Conservation (phyloP, 1,140 invertebrate species). For the Drosophila nikananu region DNA sequence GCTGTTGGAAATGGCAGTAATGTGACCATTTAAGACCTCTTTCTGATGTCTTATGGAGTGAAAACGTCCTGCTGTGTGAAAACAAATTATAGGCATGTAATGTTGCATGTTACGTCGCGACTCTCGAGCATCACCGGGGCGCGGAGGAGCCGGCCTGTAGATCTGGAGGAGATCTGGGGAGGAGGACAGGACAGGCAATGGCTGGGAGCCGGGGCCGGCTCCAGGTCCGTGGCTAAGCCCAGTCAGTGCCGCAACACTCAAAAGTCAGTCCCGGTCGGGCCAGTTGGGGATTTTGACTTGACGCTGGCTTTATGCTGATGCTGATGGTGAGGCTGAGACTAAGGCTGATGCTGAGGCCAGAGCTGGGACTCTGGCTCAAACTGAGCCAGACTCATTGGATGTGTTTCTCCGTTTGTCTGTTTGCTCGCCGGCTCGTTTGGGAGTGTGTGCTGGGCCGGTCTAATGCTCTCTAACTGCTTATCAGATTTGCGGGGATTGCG, state of each 20-base stretch:
- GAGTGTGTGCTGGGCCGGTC: constrained; percentile 57
- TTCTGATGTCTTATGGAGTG: constrained; percentile 85
- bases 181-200: constrained; percentile 15
- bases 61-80: constrained; percentile 85
- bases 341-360: constrained; percentile 11
- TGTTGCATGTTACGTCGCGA: constrained; percentile 83
- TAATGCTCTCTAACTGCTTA: constrained; percentile 80
- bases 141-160: constrained; percentile 12
- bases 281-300: constrained; percentile 66
- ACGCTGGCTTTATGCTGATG: constrained; percentile 63
- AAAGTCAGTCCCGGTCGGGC: constrained; percentile 66
- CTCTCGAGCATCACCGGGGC: constrained; percentile 45
- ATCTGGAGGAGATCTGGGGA: constrained; percentile 11
- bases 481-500: constrained; percentile 78
- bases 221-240: constrained; percentile 53
- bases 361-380: constrained; percentile 25
- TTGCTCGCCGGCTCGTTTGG: constrained; percentile 30
- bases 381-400: constrained; percentile 38
- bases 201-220: constrained; percentile 30
- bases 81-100: constrained; percentile 85
- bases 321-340: constrained; percentile 42
- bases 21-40: constrained; percentile 85
- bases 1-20: constrained; percentile 83
- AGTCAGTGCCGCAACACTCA: constrained; percentile 65
- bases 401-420: constrained; percentile 53